A percentile compares a stretch with the other conserved stretches of the same genome.
Conservation (phyloP, 2,888 invertebrate species). For the Diloba caeruleocephala region DNA sequence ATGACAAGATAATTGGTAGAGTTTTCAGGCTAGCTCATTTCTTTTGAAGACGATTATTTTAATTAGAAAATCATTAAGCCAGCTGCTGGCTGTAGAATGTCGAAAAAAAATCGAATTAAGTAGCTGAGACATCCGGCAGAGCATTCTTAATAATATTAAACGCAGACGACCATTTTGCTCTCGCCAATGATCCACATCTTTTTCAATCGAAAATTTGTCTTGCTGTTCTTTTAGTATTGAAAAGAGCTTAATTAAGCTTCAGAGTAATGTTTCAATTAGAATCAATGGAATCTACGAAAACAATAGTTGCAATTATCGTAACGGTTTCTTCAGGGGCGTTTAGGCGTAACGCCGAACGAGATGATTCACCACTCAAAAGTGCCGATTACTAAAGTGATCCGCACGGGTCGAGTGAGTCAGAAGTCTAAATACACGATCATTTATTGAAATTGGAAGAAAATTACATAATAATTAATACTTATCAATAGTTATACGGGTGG, state of each 20-base stretch:
- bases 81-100: conserved; percentile 37
- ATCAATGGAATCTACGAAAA: conserved; percentile 25
- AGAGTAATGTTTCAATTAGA: conserved; percentile 26
- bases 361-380: conserved; percentile 50
- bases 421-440: conserved; percentile 32
- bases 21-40: conserved; percentile 19
- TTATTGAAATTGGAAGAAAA: conserved; percentile 38
- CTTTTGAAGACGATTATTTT: conserved; percentile 37
- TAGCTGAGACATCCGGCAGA: conserved; percentile 31
- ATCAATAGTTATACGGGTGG: conserved; percentile 37
- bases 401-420: conserved; percentile 43
- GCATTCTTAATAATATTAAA: conserved; percentile 31
- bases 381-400: conserved; percentile 36
- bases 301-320: conserved; percentile 32
- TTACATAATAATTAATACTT: conserved; percentile 17
- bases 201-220: conserved; percentile 26
- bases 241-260: conserved; percentile 21
- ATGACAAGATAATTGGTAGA: conserved; percentile 34
- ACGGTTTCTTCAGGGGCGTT: conserved; percentile 30
- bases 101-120: conserved; percentile 50
- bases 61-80: conserved; percentile 35
- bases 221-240: conserved; percentile 8
- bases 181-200: conserved; percentile 21
- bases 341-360: conserved; percentile 21
- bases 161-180: conserved; percentile 5